phyloP scores from a whole-genome alignment of 2,797 vertebrate species.

The Tapirus indicus region DNA sequence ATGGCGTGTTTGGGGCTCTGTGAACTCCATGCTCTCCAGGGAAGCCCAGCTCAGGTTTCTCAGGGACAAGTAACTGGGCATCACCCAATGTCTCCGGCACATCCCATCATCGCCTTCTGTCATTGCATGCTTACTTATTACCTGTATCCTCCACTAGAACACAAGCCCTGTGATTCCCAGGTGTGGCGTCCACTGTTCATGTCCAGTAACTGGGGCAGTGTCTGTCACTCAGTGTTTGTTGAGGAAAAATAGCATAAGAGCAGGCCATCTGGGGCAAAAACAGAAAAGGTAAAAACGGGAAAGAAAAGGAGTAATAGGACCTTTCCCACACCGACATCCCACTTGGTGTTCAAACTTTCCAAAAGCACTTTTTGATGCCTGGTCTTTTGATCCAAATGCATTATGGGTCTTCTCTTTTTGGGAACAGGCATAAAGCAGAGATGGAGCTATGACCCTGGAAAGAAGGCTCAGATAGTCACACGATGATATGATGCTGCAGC shows the following conservation, averaged over 20 bases:
- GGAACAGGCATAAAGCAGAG: not conserved
- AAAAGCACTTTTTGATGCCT: not conserved
- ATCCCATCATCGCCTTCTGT: fast-evolving
- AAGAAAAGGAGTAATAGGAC: not conserved
- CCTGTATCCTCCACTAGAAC: fast-evolving
- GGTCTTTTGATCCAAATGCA: not conserved
- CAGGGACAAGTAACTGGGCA: fast-evolving
- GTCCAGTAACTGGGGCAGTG: not conserved
- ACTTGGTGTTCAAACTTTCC: not conserved
- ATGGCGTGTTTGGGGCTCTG: fast-evolving
- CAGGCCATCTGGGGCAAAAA: not conserved
- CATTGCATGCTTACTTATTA: fast-evolving
- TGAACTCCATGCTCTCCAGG: not conserved
- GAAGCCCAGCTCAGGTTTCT: not conserved
- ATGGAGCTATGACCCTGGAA: not conserved
- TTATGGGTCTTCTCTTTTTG: not conserved
- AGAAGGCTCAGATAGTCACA: fast-evolving
- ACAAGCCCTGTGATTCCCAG: fast-evolving
- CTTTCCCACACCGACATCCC: not conserved
- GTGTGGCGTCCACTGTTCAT: fast-evolving
- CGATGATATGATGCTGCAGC: fast-evolving
- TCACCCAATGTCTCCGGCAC: fast-evolving
- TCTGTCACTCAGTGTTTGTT: not conserved
- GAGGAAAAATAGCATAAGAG: not conserved
- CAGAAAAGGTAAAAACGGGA: not conserved